Percentiles rank a stretch among this genome's conserved stretches.
Conservation (phyloP, 2,797 vertebrate genomes). For the Hephaestus fuliginosus region DNA sequence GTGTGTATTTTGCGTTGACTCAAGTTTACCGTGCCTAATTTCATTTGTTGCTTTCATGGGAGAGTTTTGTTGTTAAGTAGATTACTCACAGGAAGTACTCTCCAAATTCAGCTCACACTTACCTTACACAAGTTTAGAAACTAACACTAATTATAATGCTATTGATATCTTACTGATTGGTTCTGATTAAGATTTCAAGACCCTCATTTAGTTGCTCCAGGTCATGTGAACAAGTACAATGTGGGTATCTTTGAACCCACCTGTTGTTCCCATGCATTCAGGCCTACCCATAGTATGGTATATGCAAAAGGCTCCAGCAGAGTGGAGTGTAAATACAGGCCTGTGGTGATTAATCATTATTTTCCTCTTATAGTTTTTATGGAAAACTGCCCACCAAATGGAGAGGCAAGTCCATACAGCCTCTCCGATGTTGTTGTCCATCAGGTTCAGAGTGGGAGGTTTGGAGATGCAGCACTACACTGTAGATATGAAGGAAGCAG, state of each 20-base stretch:
- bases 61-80: constrained; percentile 2
- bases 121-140: too few species aligned
- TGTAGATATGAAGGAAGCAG: neutral
- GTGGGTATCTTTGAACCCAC: neutral
- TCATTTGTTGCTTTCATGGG: constrained; percentile 25
- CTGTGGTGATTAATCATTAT: neutral
- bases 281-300: too few species aligned
- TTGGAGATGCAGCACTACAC: neutral
- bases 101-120: neutral
- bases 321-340: neutral
- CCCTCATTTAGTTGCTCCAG: neutral
- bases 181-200: neutral
- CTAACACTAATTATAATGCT: neutral
- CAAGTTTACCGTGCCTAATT: constrained; percentile 21
- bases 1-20: neutral
- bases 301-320: neutral
- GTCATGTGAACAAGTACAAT: neutral
- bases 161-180: neutral
- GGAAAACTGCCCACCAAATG: too few species aligned
- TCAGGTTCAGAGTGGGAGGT: neutral
- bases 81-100: constrained; percentile 9
- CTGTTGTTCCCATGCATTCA: neutral
- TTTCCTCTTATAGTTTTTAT: neutral
- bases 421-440: neutral
- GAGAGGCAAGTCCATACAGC: neutral